Conservation (phyloP, 2,113 vertebrate genomes). For the Limnothrissa miodon region DNA sequence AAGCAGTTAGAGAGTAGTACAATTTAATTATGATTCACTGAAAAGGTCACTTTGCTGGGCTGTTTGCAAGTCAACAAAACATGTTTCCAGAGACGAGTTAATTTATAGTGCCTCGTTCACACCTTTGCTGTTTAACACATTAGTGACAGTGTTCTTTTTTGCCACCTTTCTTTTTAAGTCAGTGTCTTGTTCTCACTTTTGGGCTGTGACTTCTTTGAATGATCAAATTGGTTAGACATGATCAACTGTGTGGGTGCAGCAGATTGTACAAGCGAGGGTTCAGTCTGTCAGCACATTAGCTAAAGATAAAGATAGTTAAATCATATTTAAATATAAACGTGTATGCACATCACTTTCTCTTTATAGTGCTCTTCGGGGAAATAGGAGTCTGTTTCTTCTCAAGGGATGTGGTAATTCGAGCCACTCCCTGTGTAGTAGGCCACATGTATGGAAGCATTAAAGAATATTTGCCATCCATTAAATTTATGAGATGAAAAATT, state of each 20-base stretch:
- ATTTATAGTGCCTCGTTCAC: slow-evolving; percentile 33
- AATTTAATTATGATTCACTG: slow-evolving; percentile 47
- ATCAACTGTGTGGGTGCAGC: background rate
- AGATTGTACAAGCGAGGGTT: background rate
- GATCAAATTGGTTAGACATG: background rate
- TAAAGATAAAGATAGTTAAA: background rate
- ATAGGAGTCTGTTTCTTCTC: slow-evolving; percentile 43
- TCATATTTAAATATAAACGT: slow-evolving; percentile 3
- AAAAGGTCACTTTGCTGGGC: slow-evolving; percentile 47
- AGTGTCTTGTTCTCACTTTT: background rate
- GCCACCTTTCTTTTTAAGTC: background rate
- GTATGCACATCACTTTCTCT: background rate
- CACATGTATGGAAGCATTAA: slow-evolving; percentile 51
- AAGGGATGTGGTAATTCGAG: slow-evolving; percentile 46
- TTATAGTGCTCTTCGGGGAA: slow-evolving; percentile 31
- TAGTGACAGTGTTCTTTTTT: slow-evolving; percentile 11
- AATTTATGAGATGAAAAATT: slow-evolving; percentile 56
- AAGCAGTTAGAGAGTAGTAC: slow-evolving; percentile 34
- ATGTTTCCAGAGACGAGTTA: slow-evolving; percentile 28
- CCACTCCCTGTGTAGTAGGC: slow-evolving; percentile 31
- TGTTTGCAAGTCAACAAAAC: slow-evolving; percentile 2
- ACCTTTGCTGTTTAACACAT: slow-evolving; percentile 2
- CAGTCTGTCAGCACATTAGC: slow-evolving; percentile 3
- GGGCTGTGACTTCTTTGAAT: background rate
- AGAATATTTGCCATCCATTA: slow-evolving; percentile 56